A percentile compares a stretch with the other conserved stretches of the same genome.
Evolutionary conservation across 1,140 invertebrate genomes (phyloP).

Genomic region (Campodea augens): DNA sequence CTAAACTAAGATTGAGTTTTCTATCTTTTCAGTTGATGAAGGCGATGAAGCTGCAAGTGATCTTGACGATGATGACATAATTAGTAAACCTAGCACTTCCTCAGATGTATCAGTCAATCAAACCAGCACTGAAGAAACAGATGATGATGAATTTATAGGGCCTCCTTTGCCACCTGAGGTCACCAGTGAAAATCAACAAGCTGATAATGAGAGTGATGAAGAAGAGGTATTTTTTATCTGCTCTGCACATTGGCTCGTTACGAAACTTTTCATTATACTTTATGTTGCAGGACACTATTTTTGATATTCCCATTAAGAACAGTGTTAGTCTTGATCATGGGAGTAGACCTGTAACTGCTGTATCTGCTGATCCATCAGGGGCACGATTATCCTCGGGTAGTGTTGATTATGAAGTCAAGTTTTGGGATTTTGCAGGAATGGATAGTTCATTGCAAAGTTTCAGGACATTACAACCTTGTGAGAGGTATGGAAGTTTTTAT

Average conservation of each 20-base stretch:
- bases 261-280: neutral
- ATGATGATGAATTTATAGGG: slow-evolving; percentile 35
- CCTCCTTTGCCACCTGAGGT: slow-evolving; percentile 31
- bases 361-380: slow-evolving; percentile 81
- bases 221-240: slow-evolving; percentile 29
- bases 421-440: slow-evolving; percentile 99
- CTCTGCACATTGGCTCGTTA: neutral
- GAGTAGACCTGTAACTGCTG: slow-evolving; percentile 60
- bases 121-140: too few relatives aligned
- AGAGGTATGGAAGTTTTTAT: slow-evolving; percentile 34
- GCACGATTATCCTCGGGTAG: slow-evolving; percentile 80
- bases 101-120: too few relatives aligned
- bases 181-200: slow-evolving; percentile 21
- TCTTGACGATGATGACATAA: too few relatives aligned
- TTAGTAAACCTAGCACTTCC: too few relatives aligned
- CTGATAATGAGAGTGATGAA: slow-evolving; percentile 32
- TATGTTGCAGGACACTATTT: neutral
- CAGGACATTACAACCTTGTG: slow-evolving; percentile 77
- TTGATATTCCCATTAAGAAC: neutral
- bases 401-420: slow-evolving; percentile 84
- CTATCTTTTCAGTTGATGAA: too few relatives aligned
- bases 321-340: slow-evolving; percentile 63
- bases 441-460: slow-evolving; percentile 77
- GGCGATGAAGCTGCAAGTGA: too few relatives aligned
- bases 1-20: too few relatives aligned